phyloP scores from a whole-genome alignment of 1,140 invertebrate species.

The Acyrthosiphon pisum region DNA sequence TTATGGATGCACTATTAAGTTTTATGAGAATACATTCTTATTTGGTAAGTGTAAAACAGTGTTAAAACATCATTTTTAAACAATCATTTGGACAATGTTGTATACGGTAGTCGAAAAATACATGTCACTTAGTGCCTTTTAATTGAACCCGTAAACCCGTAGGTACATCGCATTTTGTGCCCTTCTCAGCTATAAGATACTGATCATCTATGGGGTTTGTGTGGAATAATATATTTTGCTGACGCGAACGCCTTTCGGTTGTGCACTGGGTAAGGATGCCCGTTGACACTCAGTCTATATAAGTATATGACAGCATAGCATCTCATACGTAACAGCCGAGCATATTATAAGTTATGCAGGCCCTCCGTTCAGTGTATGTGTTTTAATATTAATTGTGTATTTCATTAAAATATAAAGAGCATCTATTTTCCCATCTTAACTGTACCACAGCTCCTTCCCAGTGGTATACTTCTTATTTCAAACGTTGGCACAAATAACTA shows the following conservation, averaged over 20 bases:
- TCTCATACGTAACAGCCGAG: not conserved
- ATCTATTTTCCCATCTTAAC: not conserved
- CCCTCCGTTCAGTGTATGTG: not conserved
- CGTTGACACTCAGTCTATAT: not conserved
- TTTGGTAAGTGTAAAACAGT: not conserved
- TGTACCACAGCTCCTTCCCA: not conserved
- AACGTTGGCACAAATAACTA: conserved; percentile 3
- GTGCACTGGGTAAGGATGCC: not conserved
- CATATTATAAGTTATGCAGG: not conserved
- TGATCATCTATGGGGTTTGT: not conserved
- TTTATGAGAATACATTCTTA: not conserved
- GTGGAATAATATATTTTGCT: not conserved
- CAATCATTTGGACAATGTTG: not conserved
- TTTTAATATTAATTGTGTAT: conserved; percentile 20
- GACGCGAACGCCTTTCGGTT: not conserved
- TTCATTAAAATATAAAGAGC: conserved; percentile 18
- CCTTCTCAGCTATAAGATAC: not conserved
- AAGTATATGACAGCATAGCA: not conserved
- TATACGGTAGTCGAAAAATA: not conserved
- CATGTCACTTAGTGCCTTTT: not conserved
- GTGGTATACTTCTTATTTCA: conserved; percentile 9
- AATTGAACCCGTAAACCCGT: not conserved
- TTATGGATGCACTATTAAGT: not conserved
- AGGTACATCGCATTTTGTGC: not conserved
- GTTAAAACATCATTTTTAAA: not conserved